Evolutionary conservation across 2,888 invertebrate genomes (phyloP), one percentile per base, ranked within the genome.

Genomic region (Silvanus unidentatus): DNA sequence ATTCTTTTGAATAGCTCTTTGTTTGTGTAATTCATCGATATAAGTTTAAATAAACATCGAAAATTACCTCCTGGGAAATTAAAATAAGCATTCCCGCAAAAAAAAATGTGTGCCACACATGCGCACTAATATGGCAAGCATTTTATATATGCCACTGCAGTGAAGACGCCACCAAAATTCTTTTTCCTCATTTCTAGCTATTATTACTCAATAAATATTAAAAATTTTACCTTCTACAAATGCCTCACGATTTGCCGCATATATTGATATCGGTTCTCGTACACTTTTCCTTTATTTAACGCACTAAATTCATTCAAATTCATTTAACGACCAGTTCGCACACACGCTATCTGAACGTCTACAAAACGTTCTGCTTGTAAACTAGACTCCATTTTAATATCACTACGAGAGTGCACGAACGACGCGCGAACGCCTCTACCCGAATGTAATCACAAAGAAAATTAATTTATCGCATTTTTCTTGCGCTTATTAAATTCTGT

Each of bases 331-430:
- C 38, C 22, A 15, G 37, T 40, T 45, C 52, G 48, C 56, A 54
- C 10, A 32, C 22, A 22, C 8, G 22, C 56, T 48, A 49, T 52
- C 51, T 53, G 54, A 60, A 63, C 62, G 62, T 62, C 64, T 65
- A 61, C 63, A 63, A 66, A 64, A 59, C 63, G 66, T 65, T 63
- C 53, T 62, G 59, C 54, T 59, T 54, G 58, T 60, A 59, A 63
- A 57, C 54, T 52, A 49, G 59, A 56, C 59, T 55, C 60, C 60
- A 61, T 61, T 61, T 61, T 61, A 58, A 62, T 60, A 53, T 55
- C 43, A 35, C 39, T 14, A 38, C 55, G 53, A 37, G 4, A 6
- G 8, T 16, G 16, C 37, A 37, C 37, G 37, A 37, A 16, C 12
- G 37, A 6, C 15, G 5, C 14, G 22, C 40, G 40, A 16, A 30